These are phyloP conservation scores for Odontothrips loti DNA, from an alignment of 2,888 invertebrate species.

Conservation along the genomic window DNA sequence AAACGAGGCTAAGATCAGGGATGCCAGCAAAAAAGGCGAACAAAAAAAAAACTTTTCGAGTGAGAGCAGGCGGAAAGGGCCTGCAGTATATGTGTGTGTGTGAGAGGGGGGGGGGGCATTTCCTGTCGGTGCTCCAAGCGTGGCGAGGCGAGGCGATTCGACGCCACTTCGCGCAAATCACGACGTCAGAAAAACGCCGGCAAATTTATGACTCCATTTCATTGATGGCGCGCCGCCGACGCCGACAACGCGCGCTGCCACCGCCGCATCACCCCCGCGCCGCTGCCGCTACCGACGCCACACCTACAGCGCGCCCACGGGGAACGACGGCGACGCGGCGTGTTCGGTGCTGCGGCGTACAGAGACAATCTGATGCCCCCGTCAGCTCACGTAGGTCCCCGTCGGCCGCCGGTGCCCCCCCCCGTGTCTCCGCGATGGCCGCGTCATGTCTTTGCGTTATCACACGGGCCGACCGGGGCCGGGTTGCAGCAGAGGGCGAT, in stretches of 20 bases:
- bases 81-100: no score
- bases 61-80: no score
- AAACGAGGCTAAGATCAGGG: no score
- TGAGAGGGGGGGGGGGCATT: no score
- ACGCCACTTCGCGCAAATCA: conserved; percentile 25
- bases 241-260: background rate
- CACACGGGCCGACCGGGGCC: no score
- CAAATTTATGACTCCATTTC: conserved; percentile 25
- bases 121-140: background rate
- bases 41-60: no score
- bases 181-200: conserved; percentile 15
- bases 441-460: background rate
- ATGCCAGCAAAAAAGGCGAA: no score
- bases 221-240: conserved; percentile 8
- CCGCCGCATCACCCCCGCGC: background rate
- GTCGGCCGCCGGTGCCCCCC: no score
- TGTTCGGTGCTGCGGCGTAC: background rate
- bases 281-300: background rate
- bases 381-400: background rate
- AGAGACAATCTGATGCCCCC: background rate
- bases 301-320: background rate
- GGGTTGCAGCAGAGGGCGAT: no score
- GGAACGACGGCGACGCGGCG: background rate
- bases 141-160: background rate
- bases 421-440: background rate